Evolutionary conservation across 2,797 vertebrate genomes (phyloP), one percentile per base, ranked within the genome.

Genomic region (Vespertilio murinus): DNA sequence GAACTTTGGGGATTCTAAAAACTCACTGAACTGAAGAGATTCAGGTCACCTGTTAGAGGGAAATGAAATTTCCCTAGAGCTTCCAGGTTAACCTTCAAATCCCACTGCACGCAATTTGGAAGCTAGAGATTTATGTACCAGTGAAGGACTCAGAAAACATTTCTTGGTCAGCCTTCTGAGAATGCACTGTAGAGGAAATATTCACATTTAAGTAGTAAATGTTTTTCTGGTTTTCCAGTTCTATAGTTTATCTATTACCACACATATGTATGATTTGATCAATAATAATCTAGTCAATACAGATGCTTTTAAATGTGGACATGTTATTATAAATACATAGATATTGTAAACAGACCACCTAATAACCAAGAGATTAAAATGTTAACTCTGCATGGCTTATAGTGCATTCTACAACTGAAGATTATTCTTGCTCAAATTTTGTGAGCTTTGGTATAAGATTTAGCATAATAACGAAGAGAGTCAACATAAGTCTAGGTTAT

Each of bases 231-330:
- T 20, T 79, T 82, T 90, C 40, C 2, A 47, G 67, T 73, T 88
- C 74, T 74, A 14, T 65, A 56, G 79, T 85, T 88, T 59, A 45
- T 59, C 30, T 45, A 81, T 81, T 59, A 30, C 22, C 52, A 70
- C 12, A 11, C 23, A 59, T 17, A n/a, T 13, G 52, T 18, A 17
- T n/a, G 33, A 45, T 86, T 47, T 67, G 20, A 40, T 67, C 70
- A 84, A 64, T 22, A 84, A 38, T 78, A 56, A 91, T 79, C 91
- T 52, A 77, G 20, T 89, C 67, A 82, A 96, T 80, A 94, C 40
- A 82, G 45, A 67, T 70, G 33, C 52, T 49, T 54, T 67, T 18
- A 52, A 70, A 85, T 4, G 18, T 38, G 54, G 83, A 49, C 3
- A 23, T 33, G 23, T n/a, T 77, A 52, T 8, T 47, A 42, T 42